A percentile compares a stretch with the other conserved stretches of the same genome.
Conservation (phyloP, 2,113 vertebrate genomes). For the Rana temporaria region DNA sequence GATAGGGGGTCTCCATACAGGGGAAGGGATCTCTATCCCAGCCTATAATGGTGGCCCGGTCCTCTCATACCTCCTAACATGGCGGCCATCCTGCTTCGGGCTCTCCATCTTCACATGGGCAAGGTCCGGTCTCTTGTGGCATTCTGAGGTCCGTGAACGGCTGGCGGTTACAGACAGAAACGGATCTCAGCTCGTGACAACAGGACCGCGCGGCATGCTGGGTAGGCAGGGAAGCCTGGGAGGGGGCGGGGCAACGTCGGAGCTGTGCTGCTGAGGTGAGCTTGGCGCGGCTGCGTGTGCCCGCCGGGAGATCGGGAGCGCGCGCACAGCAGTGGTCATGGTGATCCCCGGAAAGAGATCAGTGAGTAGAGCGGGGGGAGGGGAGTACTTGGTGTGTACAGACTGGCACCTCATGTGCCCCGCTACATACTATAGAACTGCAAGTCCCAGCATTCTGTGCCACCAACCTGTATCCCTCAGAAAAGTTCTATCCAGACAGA, state of each 20-base stretch:
- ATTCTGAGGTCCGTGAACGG: not conserved
- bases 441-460: too few species aligned
- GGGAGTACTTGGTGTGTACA: too few species aligned
- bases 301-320: not conserved
- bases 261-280: not conserved
- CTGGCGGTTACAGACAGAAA: too few species aligned
- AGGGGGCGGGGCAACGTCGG: not conserved
- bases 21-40: too few species aligned
- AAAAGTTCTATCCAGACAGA: too few species aligned
- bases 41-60: too few species aligned
- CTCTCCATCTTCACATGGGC: not conserved
- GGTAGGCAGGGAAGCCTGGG: constrained; percentile 2
- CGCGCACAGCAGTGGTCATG: not conserved
- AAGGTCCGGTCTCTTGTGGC: not conserved
- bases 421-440: too few species aligned
- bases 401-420: too few species aligned
- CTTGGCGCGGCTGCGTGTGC: not conserved
- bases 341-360: too few species aligned
- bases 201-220: constrained; percentile 27
- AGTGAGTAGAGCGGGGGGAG: constrained; percentile 12
- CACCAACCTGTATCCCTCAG: too few species aligned
- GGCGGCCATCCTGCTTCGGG: constrained; percentile 41
- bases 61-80: constrained; percentile 33
- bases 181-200: constrained; percentile 9
- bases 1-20: too few species aligned